Base-by-base conservation (phyloP, 2,888 invertebrate species). In the Melikaiella ostensackeni region DNA sequence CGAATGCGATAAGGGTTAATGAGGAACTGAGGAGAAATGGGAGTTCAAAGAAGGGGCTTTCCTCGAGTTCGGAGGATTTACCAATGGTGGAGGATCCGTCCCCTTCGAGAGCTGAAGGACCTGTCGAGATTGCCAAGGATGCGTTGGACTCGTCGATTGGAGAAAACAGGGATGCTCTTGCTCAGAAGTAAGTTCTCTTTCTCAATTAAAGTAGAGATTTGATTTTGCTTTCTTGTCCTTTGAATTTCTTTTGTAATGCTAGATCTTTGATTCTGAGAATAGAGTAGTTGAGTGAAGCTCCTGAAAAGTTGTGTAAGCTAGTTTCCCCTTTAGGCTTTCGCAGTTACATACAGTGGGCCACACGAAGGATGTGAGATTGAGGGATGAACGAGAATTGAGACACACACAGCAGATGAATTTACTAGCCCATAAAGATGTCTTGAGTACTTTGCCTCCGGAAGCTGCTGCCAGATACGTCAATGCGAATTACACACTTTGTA, bases 321-420 rank as follows among this genome's bases (percentile, higher is more conserved):
- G 88, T 88, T 86, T 82, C 86, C 85, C 86, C 88, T 90, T 78
- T 89, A 95, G 96, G 91, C 92, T 96, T 86, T 94, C 95, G 9
- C 95, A 97, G 92, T 91, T 97, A 83, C 96, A 95, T 86, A 94
- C 93, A 77, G 94, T 96, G 81, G 94, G 94, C 82, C 96, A 97
- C 90, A 94, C 94, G 84, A 95, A 95, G 86, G 97, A 97, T 91
- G 95, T 96, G 85, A 93, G 94, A 70, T 91, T 97, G 83, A 94
- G 95, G 70, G 95, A 96, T 80, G 96, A 97, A 84, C 95, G 96
- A 87, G 95, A 96, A 84, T 93, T 94, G 85, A 93, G 96, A 35
- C 94, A 96, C 82, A 90, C 92, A 80, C 94, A 96, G 79, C 96
- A 96, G 91, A 93, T 96, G 93, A 94, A 95, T 46, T 93, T 96